phyloP scores from a whole-genome alignment of 2,113 vertebrate species.

The Plestiodon gilberti region DNA sequence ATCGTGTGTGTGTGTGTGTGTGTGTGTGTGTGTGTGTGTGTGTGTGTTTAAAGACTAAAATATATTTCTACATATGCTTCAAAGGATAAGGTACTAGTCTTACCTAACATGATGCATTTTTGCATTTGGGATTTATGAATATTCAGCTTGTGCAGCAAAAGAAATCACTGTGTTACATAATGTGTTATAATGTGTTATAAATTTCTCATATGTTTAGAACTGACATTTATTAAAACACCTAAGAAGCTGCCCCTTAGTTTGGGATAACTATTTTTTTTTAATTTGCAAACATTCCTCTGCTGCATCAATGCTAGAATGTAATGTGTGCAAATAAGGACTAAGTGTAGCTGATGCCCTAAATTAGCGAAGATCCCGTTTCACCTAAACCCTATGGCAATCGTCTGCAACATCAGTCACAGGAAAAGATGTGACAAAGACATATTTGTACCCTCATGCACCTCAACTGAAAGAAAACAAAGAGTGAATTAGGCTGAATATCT shows the following conservation, averaged over 20 bases:
- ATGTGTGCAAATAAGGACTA: constrained; percentile 75
- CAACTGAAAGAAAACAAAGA: constrained; percentile 77
- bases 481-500: constrained; percentile 78
- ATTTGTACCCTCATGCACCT: constrained; percentile 72
- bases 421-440: constrained; percentile 73
- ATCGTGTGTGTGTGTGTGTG: too few relatives aligned
- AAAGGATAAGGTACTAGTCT: constrained; percentile 48
- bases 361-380: constrained; percentile 75
- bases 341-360: constrained; percentile 72
- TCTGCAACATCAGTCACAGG: constrained; percentile 74
- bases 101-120: neutral
- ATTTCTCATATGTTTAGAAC: constrained; percentile 54
- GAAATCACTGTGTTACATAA: constrained; percentile 59
- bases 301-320: constrained; percentile 70
- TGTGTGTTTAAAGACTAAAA: constrained; percentile 7
- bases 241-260: constrained; percentile 40
- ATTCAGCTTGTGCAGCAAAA: constrained; percentile 68
- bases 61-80: constrained; percentile 29
- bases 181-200: constrained; percentile 63
- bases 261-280: constrained; percentile 10
- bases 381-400: constrained; percentile 74
- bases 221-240: constrained; percentile 70
- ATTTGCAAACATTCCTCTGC: constrained; percentile 57
- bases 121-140: constrained; percentile 49
- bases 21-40: too few relatives aligned